phyloP scores from a whole-genome alignment of 2,888 invertebrate species.

The Nomada hirtipes region DNA sequence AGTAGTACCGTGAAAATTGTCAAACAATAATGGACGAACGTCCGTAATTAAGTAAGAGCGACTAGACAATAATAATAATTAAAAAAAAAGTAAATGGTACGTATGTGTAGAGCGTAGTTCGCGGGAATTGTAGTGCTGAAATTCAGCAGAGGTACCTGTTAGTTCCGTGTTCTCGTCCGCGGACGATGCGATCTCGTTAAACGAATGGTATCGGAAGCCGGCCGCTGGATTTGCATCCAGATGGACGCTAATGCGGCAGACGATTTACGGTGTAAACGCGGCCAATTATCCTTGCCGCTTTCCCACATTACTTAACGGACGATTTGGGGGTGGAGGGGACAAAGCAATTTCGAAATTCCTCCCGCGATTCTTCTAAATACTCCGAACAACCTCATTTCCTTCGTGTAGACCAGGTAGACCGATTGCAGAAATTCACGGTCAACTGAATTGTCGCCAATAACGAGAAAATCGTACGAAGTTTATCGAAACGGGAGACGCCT shows the following conservation, averaged over 20 bases:
- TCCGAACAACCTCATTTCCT: conserved; percentile 37
- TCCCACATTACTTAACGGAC: conserved; percentile 74
- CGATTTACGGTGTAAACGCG: conserved; percentile 51
- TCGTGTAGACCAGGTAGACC: conserved; percentile 61
- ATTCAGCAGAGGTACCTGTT: not conserved
- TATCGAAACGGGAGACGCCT: too few relatives aligned
- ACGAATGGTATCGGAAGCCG: conserved; percentile 38
- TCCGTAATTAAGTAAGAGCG: conserved; percentile 25
- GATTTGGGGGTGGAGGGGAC: conserved; percentile 47
- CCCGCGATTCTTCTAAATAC: conserved; percentile 61
- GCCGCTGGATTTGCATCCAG: conserved; percentile 40
- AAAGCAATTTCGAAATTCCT: conserved; percentile 69
- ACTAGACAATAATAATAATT: not conserved
- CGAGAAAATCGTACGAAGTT: not conserved
- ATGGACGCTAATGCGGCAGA: conserved; percentile 44
- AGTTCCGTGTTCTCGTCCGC: conserved; percentile 6
- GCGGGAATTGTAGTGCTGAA: conserved; percentile 26
- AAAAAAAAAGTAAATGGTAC: not conserved
- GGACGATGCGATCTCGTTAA: conserved; percentile 41
- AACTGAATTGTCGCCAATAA: conserved; percentile 61
- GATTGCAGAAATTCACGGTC: conserved; percentile 57
- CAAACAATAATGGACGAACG: not conserved
- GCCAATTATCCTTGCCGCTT: conserved; percentile 73
- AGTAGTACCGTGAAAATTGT: conserved; percentile 21
- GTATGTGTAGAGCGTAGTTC: conserved; percentile 8